Evolutionary conservation across 2,797 vertebrate species (phyloP).

Genomic region (Cygnus olor): DNA sequence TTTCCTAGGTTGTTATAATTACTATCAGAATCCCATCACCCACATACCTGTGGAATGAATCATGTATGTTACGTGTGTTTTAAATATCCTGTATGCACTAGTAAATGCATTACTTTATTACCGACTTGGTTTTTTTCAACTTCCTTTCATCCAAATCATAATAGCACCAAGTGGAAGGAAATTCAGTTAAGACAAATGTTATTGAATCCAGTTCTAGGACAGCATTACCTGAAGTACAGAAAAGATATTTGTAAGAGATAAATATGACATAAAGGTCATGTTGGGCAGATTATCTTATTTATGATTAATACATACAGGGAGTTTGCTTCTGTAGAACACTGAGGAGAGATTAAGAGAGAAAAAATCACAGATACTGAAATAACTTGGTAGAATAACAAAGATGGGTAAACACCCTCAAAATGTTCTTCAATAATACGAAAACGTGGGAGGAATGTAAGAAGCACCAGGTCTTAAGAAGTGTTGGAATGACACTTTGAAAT

Average conservation of each 20-base stretch:
- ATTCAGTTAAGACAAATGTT: background rate
- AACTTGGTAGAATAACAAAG: background rate
- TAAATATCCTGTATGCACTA: background rate
- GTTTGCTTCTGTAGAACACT: background rate
- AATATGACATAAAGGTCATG: background rate
- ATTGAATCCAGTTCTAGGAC: background rate
- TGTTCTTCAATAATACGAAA: background rate
- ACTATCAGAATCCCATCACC: background rate
- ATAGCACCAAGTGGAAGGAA: background rate
- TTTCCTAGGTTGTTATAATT: background rate
- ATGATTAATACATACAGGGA: background rate
- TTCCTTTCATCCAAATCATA: background rate
- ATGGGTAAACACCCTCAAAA: background rate
- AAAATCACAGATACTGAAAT: background rate
- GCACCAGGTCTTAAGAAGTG: background rate
- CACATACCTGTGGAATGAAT: background rate
- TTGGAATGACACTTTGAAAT: background rate
- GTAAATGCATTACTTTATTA: background rate
- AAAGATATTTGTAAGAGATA: background rate
- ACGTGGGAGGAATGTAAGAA: background rate
- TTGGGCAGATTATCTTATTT: background rate
- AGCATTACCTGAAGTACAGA: background rate
- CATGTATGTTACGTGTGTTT: background rate
- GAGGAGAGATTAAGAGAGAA: background rate
- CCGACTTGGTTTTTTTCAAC: background rate